Evolutionary conservation across 2,113 vertebrate genomes (phyloP), one percentile per base, ranked within the genome.

Genomic region (Hemiprocne comata): DNA sequence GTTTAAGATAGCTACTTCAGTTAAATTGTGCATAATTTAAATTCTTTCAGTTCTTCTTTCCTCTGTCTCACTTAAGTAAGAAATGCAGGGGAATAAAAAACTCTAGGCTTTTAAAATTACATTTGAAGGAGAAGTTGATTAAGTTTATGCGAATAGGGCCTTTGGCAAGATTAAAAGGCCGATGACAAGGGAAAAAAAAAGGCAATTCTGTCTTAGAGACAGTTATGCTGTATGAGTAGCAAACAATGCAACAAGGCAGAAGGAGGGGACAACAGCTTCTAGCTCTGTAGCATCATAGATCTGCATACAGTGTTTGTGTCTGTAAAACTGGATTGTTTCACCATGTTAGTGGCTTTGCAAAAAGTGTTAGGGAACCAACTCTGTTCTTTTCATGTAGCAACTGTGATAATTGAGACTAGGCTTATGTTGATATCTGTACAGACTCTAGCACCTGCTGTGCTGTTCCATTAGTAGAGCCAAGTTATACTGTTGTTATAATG

Each of bases 31-130:
- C 1, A 2, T 24, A 87, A 1, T 54, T 85, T 38, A 36, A 78
- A 73, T 82, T 62, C 20, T 67, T 87, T 71, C 58, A 74, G 24
- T 85, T 75, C 24, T 85, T 7, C 48, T 92, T 90, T 85, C 24
- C 9, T 48, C 33, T n/a, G 8, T 62, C 58, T 51, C 40, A 13
- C 57, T 83, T 60, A 36, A 44, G 40, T 31, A 26, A 89, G 53
- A 90, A 79, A 80, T 31, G n/a, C 23, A 33, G n/a, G 28, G 14
- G 40, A 13, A 13, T 11, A 12, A 14, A 29, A 84, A 89, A 31
- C 11, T 89, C 70, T 24, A 78, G 33, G 4, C 10, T 34, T 73
- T 75, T 81, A 10, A 1, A 75, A 78, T 65, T 69, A 17, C 8
- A 50, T 50, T 79, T 92, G n/a, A 62, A 78, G 42, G 26, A 85